Percentiles rank a stretch among this genome's conserved stretches.
These are phyloP conservation scores for Callimorpha dominula DNA, from an alignment of 2,888 invertebrate species.

Conservation along the genomic window DNA sequence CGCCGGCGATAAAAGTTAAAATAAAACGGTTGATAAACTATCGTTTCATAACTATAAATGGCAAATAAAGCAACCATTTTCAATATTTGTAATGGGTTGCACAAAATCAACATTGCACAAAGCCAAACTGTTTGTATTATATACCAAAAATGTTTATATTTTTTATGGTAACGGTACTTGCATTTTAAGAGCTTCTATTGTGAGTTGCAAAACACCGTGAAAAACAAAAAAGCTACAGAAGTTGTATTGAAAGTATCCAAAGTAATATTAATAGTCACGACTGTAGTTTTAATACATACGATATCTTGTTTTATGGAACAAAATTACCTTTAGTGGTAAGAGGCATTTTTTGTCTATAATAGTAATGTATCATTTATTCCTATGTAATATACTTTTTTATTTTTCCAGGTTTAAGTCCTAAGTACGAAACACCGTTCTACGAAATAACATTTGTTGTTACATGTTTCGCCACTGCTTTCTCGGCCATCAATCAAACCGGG, in stretches of 20 bases:
- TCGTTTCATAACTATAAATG: not conserved
- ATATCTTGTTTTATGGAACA: no score
- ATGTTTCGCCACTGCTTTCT: conserved; percentile 61
- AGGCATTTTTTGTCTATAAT: no score
- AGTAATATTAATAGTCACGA: no score
- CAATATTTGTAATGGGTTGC: not conserved
- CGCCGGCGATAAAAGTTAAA: no score
- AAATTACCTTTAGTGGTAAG: no score
- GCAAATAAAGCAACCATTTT: not conserved
- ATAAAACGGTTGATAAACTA: not conserved
- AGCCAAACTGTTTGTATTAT: no score
- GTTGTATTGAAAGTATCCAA: no score
- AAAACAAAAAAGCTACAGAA: no score
- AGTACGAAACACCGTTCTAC: conserved; percentile 68
- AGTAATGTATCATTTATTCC: not conserved
- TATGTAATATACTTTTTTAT: not conserved
- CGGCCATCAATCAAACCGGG: conserved; percentile 70
- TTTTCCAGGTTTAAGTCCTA: conserved; percentile 61
- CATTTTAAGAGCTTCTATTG: not conserved
- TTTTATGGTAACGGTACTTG: not conserved
- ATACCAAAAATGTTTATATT: not conserved
- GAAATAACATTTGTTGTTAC: conserved; percentile 64
- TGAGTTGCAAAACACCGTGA: no score
- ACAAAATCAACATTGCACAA: not conserved
- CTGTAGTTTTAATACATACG: no score